phyloP scores from a whole-genome alignment of 2,113 vertebrate species.

The Odocoileus virginianus region DNA sequence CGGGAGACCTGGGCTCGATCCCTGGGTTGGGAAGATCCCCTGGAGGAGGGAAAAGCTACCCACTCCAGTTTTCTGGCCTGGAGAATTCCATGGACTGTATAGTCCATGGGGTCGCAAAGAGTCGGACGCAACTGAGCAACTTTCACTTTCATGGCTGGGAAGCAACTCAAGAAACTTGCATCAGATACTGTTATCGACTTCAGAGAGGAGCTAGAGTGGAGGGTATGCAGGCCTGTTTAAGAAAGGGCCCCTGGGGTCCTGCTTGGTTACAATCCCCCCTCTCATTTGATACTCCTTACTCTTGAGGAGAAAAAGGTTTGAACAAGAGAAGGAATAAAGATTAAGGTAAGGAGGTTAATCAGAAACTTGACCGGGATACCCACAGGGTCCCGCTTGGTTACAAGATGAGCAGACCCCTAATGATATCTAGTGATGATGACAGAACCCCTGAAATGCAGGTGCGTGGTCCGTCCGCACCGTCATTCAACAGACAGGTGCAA shows the following conservation, averaged over 20 bases:
- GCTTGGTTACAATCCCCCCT: background rate
- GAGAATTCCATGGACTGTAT: background rate
- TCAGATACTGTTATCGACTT: background rate
- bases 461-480: rapidly evolving
- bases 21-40: background rate
- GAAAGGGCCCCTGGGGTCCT: background rate
- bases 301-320: background rate
- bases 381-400: background rate
- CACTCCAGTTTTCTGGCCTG: background rate
- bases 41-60: background rate
- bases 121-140: rapidly evolving
- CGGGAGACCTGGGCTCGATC: background rate
- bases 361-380: background rate
- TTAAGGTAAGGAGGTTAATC: background rate
- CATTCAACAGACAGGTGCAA: background rate
- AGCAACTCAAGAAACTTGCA: background rate
- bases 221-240: background rate
- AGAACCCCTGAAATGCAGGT: background rate
- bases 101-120: background rate
- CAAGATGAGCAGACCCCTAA: rapidly evolving
- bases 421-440: rapidly evolving
- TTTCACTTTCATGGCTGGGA: background rate
- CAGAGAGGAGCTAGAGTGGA: background rate
- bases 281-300: background rate
- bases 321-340: background rate